phyloP scores from a whole-genome alignment of 2,888 invertebrate species.

The Morpho deidamia region DNA sequence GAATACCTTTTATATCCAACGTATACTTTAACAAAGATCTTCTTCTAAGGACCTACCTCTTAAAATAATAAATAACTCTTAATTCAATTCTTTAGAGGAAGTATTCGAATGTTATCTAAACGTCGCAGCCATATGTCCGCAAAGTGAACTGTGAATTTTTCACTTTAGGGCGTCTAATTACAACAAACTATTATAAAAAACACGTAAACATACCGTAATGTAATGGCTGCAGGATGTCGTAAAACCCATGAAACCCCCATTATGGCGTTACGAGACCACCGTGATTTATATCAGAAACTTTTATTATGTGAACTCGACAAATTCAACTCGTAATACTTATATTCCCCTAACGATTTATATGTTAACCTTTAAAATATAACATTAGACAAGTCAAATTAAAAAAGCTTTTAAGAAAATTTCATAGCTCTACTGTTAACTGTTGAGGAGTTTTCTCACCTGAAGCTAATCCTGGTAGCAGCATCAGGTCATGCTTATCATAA shows the following conservation, averaged over 20 bases:
- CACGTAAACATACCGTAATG: conserved; percentile 41
- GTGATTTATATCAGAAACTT: conserved; percentile 7
- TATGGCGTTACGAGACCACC: conserved; percentile 23
- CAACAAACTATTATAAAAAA: conserved; percentile 38
- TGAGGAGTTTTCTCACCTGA: too few relatives aligned
- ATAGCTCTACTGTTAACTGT: too few relatives aligned
- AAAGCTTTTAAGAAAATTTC: too few relatives aligned
- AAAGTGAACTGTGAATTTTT: conserved; percentile 24
- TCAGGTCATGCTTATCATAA: too few relatives aligned
- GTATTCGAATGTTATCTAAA: not conserved
- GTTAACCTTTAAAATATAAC: too few relatives aligned
- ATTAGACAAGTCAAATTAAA: too few relatives aligned
- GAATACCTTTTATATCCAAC: too few relatives aligned
- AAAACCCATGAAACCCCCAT: conserved; percentile 22
- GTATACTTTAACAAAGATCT: too few relatives aligned
- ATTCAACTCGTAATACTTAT: not conserved
- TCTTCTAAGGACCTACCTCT: too few relatives aligned
- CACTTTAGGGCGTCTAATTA: conserved; percentile 34
- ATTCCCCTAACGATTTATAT: not conserved
- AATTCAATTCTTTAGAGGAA: not conserved
- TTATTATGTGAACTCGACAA: not conserved
- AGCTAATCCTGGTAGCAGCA: too few relatives aligned
- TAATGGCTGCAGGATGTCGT: conserved; percentile 39
- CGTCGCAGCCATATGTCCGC: conserved; percentile 6
- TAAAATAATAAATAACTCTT: too few relatives aligned